These are phyloP conservation scores for Calvadosia cruxmelitensis DNA, from an alignment of 30 jellyfish, hydroid and myxozoan genomes.

Conservation along the genomic window DNA sequence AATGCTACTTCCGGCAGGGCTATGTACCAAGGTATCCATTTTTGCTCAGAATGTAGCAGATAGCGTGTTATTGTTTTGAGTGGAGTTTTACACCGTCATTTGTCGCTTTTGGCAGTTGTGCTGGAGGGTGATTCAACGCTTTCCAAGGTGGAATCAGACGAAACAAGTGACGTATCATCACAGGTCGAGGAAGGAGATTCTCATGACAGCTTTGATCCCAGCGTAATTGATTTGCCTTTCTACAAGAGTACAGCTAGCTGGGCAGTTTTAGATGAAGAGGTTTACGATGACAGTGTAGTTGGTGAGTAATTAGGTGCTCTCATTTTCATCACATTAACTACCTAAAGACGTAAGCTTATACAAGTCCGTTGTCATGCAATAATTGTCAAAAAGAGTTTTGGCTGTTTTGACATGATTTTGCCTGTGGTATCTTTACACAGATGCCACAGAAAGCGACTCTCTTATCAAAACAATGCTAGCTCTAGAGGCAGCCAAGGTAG, in stretches of 20 bases:
- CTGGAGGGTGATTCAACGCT: neutral
- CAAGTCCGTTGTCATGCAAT: no score
- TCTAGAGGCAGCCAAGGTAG: slow-evolving; percentile 39
- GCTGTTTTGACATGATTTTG: no score
- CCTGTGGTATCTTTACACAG: neutral
- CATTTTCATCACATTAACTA: no score
- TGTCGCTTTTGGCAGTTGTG: neutral
- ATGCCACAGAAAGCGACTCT: slow-evolving; percentile 7
- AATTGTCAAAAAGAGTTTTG: no score
- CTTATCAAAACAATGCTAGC: slow-evolving; percentile 56
- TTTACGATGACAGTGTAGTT: neutral
- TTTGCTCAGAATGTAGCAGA: neutral
- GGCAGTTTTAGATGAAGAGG: neutral
- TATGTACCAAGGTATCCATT: neutral
- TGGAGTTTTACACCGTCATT: neutral
- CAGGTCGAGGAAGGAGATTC: neutral
- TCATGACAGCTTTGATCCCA: neutral
- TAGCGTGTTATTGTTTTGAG: neutral
- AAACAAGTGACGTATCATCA: neutral
- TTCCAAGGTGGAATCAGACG: neutral
- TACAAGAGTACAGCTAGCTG: neutral
- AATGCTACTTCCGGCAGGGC: neutral
- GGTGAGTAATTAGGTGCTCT: no score
- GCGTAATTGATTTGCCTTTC: neutral
- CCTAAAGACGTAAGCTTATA: no score